phyloP scores from a whole-genome alignment of 2,797 vertebrate genomes.

The Danionella dracula region DNA sequence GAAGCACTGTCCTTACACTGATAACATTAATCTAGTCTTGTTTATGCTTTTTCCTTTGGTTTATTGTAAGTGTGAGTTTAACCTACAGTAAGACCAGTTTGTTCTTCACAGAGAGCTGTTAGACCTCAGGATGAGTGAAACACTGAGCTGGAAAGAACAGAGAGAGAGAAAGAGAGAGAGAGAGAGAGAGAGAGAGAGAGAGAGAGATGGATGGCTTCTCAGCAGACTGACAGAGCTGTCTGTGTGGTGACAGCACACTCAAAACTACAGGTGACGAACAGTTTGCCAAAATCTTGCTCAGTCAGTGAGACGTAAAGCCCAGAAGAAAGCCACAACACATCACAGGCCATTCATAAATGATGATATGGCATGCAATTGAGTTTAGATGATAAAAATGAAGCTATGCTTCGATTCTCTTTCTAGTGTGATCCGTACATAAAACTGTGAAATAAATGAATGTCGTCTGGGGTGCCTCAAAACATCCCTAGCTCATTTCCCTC shows the following conservation, averaged over 20 bases:
- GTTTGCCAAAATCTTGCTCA: slow-evolving; percentile 8
- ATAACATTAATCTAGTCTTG: not conserved
- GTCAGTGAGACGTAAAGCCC: slow-evolving; percentile 1
- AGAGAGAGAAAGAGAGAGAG: slow-evolving; percentile 15
- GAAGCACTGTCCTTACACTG: not conserved
- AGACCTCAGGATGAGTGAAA: slow-evolving; percentile 23
- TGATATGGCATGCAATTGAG: not conserved
- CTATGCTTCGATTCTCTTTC: not conserved
- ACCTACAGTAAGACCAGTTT: slow-evolving; percentile 9
- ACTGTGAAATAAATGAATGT: not conserved
- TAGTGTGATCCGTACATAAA: not conserved
- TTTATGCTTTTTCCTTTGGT: slow-evolving; percentile 12
- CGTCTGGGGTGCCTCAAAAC: not conserved
- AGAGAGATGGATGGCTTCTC: slow-evolving; percentile 30
- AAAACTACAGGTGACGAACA: slow-evolving; percentile 13
- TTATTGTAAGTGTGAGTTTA: slow-evolving; percentile 20
- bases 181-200: not conserved
- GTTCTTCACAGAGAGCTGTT: slow-evolving; percentile 33
- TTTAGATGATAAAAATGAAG: not conserved
- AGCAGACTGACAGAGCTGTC: slow-evolving; percentile 39
- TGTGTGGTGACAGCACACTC: slow-evolving; percentile 41
- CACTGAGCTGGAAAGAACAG: slow-evolving; percentile 18
- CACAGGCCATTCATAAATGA: not conserved
- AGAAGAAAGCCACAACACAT: not conserved
- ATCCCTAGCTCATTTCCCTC: slow-evolving; percentile 18